Evolutionary conservation across 1,140 invertebrate genomes (phyloP).

Genomic region (Leptopilina boulardi): DNA sequence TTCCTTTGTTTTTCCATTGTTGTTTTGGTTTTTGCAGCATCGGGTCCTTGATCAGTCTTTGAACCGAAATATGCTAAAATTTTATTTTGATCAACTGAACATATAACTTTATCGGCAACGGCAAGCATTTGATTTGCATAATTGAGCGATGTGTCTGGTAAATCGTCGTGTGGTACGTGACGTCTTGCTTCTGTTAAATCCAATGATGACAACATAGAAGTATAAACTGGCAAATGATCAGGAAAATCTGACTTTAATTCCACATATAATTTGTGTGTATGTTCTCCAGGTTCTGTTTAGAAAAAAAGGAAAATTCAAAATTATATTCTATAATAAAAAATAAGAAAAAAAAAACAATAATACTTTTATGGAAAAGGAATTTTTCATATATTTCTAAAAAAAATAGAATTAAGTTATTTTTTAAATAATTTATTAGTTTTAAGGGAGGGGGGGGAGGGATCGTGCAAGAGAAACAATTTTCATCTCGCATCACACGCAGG

Average conservation of each 20-base stretch:
- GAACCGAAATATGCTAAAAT: constrained; percentile 87
- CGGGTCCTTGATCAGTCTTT: constrained; percentile 85
- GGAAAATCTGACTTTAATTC: constrained; percentile 83
- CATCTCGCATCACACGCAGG: too few species aligned
- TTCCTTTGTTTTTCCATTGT: constrained; percentile 89
- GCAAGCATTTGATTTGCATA: constrained; percentile 78
- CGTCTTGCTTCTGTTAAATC: constrained; percentile 78
- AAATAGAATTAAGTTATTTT: too few species aligned
- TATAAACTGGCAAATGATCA: constrained; percentile 84
- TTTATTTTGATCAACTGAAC: constrained; percentile 84
- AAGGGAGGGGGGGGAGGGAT: too few species aligned
- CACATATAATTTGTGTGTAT: constrained; percentile 84
- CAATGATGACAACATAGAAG: constrained; percentile 86
- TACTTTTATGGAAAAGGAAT: not conserved
- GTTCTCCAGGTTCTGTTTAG: constrained; percentile 75
- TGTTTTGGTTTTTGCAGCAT: constrained; percentile 88
- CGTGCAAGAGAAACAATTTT: not conserved
- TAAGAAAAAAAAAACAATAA: not conserved
- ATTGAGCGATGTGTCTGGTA: constrained; percentile 75
- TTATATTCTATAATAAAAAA: not conserved
- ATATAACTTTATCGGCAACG: constrained; percentile 82
- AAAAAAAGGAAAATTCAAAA: constrained; percentile 32
- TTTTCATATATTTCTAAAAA: too few species aligned
- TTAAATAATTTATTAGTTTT: too few species aligned
- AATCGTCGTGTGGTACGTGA: constrained; percentile 76